Conservation (phyloP, 2,113 vertebrate species). For the Morphnarchus princeps region DNA sequence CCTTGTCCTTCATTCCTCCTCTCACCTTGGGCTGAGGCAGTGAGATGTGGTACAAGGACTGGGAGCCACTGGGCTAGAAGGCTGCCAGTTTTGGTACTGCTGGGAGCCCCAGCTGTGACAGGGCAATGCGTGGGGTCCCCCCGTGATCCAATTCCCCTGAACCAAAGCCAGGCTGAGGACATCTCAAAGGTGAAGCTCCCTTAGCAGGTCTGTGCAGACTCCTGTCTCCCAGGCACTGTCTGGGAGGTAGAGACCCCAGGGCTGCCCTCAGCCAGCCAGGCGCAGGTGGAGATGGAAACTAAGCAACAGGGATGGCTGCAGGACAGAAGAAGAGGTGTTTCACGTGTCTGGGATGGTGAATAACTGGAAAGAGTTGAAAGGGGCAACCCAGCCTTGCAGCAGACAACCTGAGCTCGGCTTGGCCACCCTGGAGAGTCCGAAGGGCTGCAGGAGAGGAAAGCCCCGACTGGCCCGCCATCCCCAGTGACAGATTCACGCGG, state of each 20-base stretch:
- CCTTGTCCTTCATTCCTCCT: not conserved
- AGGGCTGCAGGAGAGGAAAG: not conserved
- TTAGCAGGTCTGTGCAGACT: not conserved
- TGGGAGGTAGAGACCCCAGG: not conserved
- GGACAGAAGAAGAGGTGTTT: not conserved
- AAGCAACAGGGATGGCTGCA: not conserved
- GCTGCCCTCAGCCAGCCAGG: not conserved
- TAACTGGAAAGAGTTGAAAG: not conserved
- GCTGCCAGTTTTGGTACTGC: not conserved
- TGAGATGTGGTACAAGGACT: not conserved
- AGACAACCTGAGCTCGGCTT: not conserved
- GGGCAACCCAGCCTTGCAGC: not conserved
- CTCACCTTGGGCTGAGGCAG: not conserved
- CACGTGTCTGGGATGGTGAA: not conserved
- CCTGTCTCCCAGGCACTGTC: not conserved
- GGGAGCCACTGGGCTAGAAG: not conserved
- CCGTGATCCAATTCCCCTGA: not conserved
- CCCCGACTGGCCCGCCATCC: rapidly evolving
- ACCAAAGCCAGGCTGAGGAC: not conserved
- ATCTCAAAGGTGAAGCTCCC: not conserved
- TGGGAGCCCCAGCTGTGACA: not conserved
- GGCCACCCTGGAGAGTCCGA: not conserved
- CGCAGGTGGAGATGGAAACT: not conserved
- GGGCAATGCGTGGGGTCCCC: not conserved
- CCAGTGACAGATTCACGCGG: not conserved